Percentiles rank a stretch among this genome's conserved stretches.
phyloP scores from a whole-genome alignment of 2,888 invertebrate genomes.

The Cyrtodaria siliqua region DNA sequence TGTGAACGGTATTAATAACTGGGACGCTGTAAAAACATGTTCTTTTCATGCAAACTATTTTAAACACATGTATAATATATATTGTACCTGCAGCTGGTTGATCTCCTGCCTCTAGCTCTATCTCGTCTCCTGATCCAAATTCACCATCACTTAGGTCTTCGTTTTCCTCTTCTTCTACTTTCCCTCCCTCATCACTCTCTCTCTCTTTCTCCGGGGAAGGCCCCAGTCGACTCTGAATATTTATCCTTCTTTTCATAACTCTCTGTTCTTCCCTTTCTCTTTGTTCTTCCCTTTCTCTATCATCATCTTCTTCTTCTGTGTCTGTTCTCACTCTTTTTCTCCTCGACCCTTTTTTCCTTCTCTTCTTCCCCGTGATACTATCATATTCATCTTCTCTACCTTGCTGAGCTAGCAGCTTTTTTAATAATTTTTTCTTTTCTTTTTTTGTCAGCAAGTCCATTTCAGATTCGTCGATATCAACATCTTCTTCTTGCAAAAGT shows the following conservation, averaged over 20 bases:
- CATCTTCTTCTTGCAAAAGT: slow-evolving; percentile 46
- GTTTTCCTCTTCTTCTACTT: neutral
- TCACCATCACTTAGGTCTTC: slow-evolving; percentile 21
- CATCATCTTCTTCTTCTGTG: slow-evolving; percentile 23
- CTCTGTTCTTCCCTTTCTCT: neutral
- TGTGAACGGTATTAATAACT: too few relatives aligned
- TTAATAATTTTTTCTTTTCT: slow-evolving; percentile 58
- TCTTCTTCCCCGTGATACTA: slow-evolving; percentile 12
- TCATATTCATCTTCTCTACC: slow-evolving; percentile 55
- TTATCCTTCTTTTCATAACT: slow-evolving; percentile 25
- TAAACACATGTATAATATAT: too few relatives aligned
- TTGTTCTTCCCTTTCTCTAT: neutral
- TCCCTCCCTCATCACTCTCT: too few relatives aligned
- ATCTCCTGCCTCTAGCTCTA: slow-evolving; percentile 27
- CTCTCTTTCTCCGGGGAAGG: slow-evolving; percentile 6
- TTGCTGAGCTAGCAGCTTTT: slow-evolving; percentile 43
- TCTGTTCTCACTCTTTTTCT: slow-evolving; percentile 29
- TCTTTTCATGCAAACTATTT: too few relatives aligned
- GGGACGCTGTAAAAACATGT: too few relatives aligned
- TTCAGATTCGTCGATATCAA: slow-evolving; percentile 39
- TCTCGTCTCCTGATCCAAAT: slow-evolving; percentile 36
- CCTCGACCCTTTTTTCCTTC: slow-evolving; percentile 33
- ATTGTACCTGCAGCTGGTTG: slow-evolving; percentile 12
- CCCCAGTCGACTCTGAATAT: slow-evolving; percentile 25
- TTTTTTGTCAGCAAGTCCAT: slow-evolving; percentile 52